phyloP scores from a whole-genome alignment of 2,888 invertebrate species.

The Congeria kusceri region DNA sequence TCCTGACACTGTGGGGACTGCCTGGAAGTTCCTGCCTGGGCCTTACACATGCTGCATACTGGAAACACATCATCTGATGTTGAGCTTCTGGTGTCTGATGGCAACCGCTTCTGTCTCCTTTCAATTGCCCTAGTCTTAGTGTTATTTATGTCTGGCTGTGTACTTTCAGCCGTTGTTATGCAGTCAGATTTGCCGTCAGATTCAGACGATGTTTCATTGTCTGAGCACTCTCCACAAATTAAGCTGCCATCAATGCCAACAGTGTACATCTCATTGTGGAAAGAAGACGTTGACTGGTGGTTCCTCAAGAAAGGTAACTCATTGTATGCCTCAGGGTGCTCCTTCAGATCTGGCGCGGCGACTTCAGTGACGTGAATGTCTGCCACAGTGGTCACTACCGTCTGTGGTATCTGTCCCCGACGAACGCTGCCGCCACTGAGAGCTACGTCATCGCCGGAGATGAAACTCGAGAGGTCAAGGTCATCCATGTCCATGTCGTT shows the following conservation, averaged over 20 bases:
- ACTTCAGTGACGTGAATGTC: constrained; percentile 24
- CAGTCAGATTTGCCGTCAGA: no score
- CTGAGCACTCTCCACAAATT: no score
- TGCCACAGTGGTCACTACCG: constrained; percentile 9
- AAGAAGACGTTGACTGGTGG: constrained; percentile 20
- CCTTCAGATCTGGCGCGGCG: neutral
- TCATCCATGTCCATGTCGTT: constrained; percentile 42
- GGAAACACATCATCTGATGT: constrained; percentile 55
- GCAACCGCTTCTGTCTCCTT: no score
- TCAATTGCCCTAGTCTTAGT: no score
- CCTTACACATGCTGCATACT: constrained; percentile 14
- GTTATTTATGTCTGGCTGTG: no score
- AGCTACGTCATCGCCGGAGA: no score
- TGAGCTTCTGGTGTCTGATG: constrained; percentile 19
- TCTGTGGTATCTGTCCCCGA: no score
- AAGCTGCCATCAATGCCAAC: constrained; percentile 8
- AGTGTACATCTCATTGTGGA: constrained; percentile 48
- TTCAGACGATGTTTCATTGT: no score
- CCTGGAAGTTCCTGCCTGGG: no score
- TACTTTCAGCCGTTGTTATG: no score
- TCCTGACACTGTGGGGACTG: neutral
- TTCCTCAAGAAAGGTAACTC: constrained; percentile 27
- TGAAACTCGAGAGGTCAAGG: neutral
- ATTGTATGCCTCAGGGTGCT: constrained; percentile 8
- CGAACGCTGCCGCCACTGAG: neutral